Evolutionary conservation across 2,113 vertebrate genomes (phyloP), one percentile per base, ranked within the genome.

Genomic region (Marmota monax): DNA sequence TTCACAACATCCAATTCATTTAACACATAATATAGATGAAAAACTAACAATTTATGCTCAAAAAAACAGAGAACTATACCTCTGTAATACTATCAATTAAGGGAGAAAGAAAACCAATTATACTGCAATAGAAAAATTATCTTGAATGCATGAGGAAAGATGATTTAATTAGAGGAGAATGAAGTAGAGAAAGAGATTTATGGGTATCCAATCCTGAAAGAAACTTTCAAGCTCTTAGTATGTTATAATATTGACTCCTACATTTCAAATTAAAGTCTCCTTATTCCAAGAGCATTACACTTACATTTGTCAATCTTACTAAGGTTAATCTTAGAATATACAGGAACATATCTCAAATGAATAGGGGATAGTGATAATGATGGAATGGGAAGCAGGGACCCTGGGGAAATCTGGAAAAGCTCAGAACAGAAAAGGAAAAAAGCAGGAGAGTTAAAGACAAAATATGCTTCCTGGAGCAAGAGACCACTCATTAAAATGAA

Each of bases 21-120:
- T 78, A 82, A n/a, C 1, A n/a, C 12, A 73, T n/a, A 92, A 73
- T 37, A 32, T n/a, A 42, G 5, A 69, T 29, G 34, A 73, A 94
- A 92, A 69, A 29, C 22, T 39, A 91, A 23, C 29, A 7, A 84
- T 34, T 85, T 48, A 90, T 2, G 56, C 1, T 27, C 9, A 14
- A 80, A 91, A 78, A 56, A 18, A 56, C 45, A 77, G 58, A 70
- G 61, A 97, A 80, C 4, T 45, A 63, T 48, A 63, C 29, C 25
- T 73, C 2, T 23, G 11, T 72, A 83, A 92, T 14, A 51, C 17
- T 92, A 83, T 37, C 45, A 69, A 23, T 80, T 87, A 87, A 88
- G n/a, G 39, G 39, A 69, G 70, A 84, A 58, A 96, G 67, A 86
- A 91, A 90, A 69, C 16, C 69, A 86, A 77, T 37, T 23, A 56